Percentiles rank a stretch among this genome's conserved stretches.
phyloP scores from a whole-genome alignment of 2,113 vertebrate genomes.

The Vidua chalybeata region DNA sequence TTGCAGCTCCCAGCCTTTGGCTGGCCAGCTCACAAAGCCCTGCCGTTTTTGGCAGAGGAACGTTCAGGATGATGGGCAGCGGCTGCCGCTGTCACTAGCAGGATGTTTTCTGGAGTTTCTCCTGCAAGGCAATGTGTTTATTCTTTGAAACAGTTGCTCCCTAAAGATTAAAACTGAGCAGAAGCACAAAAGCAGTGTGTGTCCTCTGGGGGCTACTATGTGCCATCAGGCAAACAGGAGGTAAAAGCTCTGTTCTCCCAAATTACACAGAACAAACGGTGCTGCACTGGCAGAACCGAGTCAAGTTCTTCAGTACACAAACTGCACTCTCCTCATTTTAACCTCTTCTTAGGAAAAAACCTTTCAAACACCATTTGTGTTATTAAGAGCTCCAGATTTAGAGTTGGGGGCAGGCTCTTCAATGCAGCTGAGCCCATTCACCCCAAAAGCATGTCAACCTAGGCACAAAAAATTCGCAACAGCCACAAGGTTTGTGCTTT shows the following conservation, averaged over 20 bases:
- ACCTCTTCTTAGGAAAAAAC: not conserved
- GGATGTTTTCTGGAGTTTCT: constrained; percentile 27
- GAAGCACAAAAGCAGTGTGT: not conserved
- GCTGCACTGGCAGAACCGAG: not conserved
- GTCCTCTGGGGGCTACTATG: not conserved
- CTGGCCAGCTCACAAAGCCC: not conserved
- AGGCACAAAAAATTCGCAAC: not conserved
- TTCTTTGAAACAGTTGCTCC: constrained; percentile 48
- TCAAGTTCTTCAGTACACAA: not conserved
- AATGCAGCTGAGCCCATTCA: not conserved
- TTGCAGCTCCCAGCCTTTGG: not conserved
- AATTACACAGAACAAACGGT: not conserved
- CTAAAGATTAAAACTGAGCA: constrained; percentile 17
- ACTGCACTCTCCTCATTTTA: not conserved
- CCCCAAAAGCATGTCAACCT: not conserved
- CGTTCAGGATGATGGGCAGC: not conserved
- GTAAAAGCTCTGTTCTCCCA: not conserved
- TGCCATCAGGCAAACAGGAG: not conserved
- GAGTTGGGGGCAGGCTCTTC: fast-evolving
- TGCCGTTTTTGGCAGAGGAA: not conserved
- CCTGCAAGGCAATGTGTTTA: not conserved
- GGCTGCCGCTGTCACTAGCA: constrained; percentile 23
- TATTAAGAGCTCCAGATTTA: not conserved
- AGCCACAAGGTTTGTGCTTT: not conserved
- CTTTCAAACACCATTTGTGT: not conserved